Base-by-base conservation (phyloP, 1,140 invertebrate species). In the Agrypnia vestita region DNA sequence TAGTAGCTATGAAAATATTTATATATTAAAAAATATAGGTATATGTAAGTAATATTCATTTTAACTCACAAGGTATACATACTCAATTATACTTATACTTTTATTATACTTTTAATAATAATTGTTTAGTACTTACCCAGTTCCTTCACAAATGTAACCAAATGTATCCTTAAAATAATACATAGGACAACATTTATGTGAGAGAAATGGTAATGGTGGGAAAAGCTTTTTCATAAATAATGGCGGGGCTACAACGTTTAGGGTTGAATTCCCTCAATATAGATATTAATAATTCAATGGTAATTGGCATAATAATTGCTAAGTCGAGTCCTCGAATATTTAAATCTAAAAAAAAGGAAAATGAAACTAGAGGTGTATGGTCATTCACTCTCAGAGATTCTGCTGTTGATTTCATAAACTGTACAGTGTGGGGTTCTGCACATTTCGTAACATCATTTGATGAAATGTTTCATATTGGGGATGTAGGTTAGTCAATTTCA, bases 351-450 rank as follows among this genome's bases (percentile, higher is more conserved):
- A 89, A 87, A 81, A 88, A 88, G 80, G 87, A 84, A 77, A 86
- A 86, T 59, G 89, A 90, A 64, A 86, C 88, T 47, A 86, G 91
- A 82, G 90, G 88, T 4, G 93, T 95, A 46, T 94, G 92, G 90
- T 92, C 91, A 80, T 94, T 94, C 84, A 94, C 93, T 0, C 77
- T 95, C 9, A 86, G 93, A 75, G 94, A 94, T 89, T 93, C 93
- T 8, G 86, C 91, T 7, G 84, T 91, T 3, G 92, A 94, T 85
- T 92, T 92, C 25, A 93, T 94, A 49, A 94, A 95, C 85, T 90
- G 91, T 1, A 91, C 93, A 12, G 92, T 91, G 78, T 95, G 93
- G 93, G 93, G 93, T 10, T 89, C 88, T 21, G 86, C 89, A 51
- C 90, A 92, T 80, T 92, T 89, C 82, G 87, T 94, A 4, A 86